Base-by-base conservation (phyloP, 1,140 invertebrate species). In the Zaprionus lachaisei region DNA sequence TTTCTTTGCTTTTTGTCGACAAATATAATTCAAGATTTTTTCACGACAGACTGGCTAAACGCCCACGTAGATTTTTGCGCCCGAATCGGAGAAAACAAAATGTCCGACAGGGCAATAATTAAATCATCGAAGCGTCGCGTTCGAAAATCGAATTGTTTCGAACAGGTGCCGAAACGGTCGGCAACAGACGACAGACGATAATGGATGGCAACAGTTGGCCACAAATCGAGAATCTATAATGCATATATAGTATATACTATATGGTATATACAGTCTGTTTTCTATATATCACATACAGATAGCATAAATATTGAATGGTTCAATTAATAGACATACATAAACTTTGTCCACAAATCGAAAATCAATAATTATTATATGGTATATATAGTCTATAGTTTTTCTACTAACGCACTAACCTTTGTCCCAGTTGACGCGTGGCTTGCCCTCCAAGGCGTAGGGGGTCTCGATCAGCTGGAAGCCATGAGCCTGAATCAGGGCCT, bases 361-460 rank as follows among this genome's bases (percentile, higher is more conserved):
- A 34, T 7, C 44, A 20, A 57, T 49, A 44, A 17, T 34, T 3
- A 1, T 28, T 55, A 41, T 51, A 69, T 56, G 41, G 54, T 51
- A 22, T 17, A 47, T 6, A 1, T 34, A 22, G 20, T 34, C 12
- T 20, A 51, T 47, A 38, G n/a, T 2, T n/a, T 9, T 6, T 17
- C 5, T 61, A 61, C 5, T 14, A 64, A 11, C 0, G 41, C n/a
- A 47, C 92, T 92, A 74, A 93, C 93, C 97, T 93, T 98, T 98
- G 92, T 98, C 97, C 97, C 97, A 98, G 91, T 97, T 95, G 11
- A 98, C 97, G 9, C 97, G 97, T 71, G 97, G 97, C 81, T 97
- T 96, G 1, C 97, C 97, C 93, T 98, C 97, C 51, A 98, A 94
- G 2, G 97, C 97, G 84, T 96, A 97, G 87, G 97, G 97, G 3